Base-by-base conservation (phyloP, 2,888 invertebrate species). In the Ophonus ardosiacus region DNA sequence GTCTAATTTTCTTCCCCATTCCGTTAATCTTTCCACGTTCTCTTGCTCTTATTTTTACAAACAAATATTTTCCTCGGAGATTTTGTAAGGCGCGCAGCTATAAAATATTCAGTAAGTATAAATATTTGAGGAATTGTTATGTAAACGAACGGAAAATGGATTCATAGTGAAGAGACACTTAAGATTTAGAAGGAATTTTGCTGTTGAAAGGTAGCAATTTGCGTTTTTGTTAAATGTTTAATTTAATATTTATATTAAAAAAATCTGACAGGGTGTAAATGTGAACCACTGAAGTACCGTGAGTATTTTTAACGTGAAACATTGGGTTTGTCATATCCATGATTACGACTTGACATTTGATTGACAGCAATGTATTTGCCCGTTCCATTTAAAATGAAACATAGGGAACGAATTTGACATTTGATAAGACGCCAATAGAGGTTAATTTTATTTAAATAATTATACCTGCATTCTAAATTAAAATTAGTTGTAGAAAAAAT, bases 11-110 rank as follows among this genome's bases (percentile, higher is more conserved):
- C 71, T 24, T 71, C 38, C 18, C 40, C 71, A 43, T 71, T 71
- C 43, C 38, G 38, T 15, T 71, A 71, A 71, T 71, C 71, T 71
- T 40, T 71, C 21, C 24, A 63, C 24, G 24, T 63, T 59, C 21
- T 63, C 24, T 63, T 63, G 63, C 63, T 63, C 63, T 63, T 63
- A 63, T 63, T 63, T 63, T 63, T 24, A 63, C 63, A 63, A 63
- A 63, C 63, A 63, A 63, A 63, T 63, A 63, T 63, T 63, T 63
- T 8, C 63, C 63, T 63, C 7, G 21, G 13, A 63, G 63, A 63
- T 63, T 61, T 63, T 63, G 13, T 63, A 63, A 10, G 13, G 24
- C 18, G 63, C 18, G 18, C 10, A 8, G 21, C 10, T 21, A 63
- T 63, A 18, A 63, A 63, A 63, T 63, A 63, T 63, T 63, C 63